These are phyloP conservation scores for Tortrix viridana DNA, from an alignment of 2,888 invertebrate genomes.

Conservation along the genomic window DNA sequence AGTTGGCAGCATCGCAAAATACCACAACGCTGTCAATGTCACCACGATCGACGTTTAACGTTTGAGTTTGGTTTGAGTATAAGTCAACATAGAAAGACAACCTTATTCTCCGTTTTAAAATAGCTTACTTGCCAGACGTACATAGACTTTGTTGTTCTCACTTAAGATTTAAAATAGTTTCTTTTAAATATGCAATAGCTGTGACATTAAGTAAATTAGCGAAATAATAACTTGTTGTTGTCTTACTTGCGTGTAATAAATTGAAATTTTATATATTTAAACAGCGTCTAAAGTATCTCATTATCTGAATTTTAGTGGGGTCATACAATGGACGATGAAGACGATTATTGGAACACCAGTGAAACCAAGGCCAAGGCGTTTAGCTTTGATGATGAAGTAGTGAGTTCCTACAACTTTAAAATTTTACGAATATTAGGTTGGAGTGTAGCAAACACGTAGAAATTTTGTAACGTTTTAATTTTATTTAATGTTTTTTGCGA, in stretches of 20 bases:
- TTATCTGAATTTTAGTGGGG: neutral
- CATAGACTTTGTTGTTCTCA: neutral
- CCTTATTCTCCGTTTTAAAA: neutral
- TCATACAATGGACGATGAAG: slow-evolving; percentile 80
- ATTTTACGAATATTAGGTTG: too few relatives aligned
- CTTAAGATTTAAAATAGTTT: neutral
- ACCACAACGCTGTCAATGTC: slow-evolving; percentile 5
- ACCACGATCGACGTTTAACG: neutral
- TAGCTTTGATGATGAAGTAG: slow-evolving; percentile 91
- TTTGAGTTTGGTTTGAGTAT: neutral
- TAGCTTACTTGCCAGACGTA: neutral
- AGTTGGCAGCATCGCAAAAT: neutral
- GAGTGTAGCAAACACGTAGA: too few relatives aligned
- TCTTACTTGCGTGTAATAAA: neutral
- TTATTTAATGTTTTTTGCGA: too few relatives aligned
- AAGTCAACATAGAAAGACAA: too few relatives aligned
- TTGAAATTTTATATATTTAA: neutral
- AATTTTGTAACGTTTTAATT: too few relatives aligned
- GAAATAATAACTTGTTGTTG: neutral
- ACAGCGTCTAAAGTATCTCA: neutral
- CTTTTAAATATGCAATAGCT: neutral
- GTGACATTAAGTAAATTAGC: neutral
- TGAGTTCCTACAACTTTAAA: slow-evolving; percentile 54
- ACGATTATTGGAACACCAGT: slow-evolving; percentile 92
- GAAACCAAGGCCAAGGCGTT: slow-evolving; percentile 89